A percentile compares a stretch with the other conserved stretches of the same genome.
Conservation (phyloP, 2,113 vertebrate genomes). For the Eulacestoma nigropectus region DNA sequence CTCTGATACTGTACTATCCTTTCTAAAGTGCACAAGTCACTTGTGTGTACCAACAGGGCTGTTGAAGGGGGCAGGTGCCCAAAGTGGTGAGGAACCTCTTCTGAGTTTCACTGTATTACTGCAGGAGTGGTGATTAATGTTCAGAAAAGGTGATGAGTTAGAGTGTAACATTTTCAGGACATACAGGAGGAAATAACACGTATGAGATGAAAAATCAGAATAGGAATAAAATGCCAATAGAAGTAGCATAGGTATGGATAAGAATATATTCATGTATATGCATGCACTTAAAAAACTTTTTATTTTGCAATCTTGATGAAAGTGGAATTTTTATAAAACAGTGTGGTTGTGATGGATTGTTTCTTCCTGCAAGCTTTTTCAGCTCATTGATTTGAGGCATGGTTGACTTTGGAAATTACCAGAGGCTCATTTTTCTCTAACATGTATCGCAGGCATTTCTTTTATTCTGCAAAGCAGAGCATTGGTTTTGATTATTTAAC, state of each 20-base stretch:
- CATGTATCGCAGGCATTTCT: background rate
- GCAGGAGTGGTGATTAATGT: background rate
- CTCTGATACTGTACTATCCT: background rate
- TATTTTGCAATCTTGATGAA: background rate
- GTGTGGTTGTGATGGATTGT: background rate
- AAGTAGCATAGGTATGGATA: background rate
- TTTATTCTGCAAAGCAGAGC: background rate
- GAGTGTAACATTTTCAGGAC: background rate
- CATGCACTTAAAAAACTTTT: background rate
- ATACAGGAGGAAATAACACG: background rate
- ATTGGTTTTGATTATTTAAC: background rate
- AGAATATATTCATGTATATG: background rate
- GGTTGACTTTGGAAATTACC: background rate
- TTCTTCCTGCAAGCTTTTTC: background rate
- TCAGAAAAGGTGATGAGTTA: background rate
- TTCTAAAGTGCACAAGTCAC: background rate
- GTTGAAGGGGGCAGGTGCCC: background rate
- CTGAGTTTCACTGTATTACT: background rate
- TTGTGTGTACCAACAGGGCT: background rate
- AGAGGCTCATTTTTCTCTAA: background rate
- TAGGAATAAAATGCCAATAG: background rate
- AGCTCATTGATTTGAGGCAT: background rate
- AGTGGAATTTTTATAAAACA: background rate
- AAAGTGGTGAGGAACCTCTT: background rate
- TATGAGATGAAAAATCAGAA: background rate